Base-by-base conservation (phyloP, 2,113 vertebrate genomes). In the Nerophis ophidion region DNA sequence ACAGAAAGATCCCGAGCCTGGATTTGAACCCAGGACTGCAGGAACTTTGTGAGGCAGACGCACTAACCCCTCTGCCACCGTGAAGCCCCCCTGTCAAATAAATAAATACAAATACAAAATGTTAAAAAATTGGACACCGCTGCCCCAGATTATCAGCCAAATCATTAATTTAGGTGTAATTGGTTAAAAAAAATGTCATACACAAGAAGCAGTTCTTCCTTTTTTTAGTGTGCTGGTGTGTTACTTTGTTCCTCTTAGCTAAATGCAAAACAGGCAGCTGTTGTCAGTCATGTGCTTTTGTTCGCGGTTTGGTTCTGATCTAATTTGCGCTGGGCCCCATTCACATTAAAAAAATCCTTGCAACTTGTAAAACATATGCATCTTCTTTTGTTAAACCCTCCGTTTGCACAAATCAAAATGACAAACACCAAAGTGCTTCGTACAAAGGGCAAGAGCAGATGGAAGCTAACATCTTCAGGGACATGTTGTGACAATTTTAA, bases 251-350 rank as follows among this genome's bases (percentile, higher is more conserved):
- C 48, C 34, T 47, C 47, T 42, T 34, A 67, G 15, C 46, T 47
- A 67, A 59, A 79, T 48, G 38, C 57, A 68, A 48, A 72, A 66
- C 75, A 73, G 75, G 51, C 61, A 49, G 60, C 49, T n/a, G 68
- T 38, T 60, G 42, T 66, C 50, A 17, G 7, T 57, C 52, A 68
- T 16, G 36, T 63, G 60, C 48, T 70, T 73, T 64, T 69, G 33
- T 60, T 63, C 62, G 54, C n/a, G n/a, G 15, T 71, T 66, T 16
- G 11, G 48, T 59, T 70, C 57, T 62, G 71, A 72, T 71, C 51
- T 52, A 60, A 67, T 77, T 73, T 64, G 60, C 66, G 51, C 36
- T 44, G 1, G 1, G 56, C 53, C 51, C 46, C 10, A 6, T 4
- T n/a, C 54, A 17, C 36, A 56, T 56, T 42, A 42, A 56, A 54